Percentiles rank a stretch among this genome's conserved stretches.
phyloP scores from a whole-genome alignment of 2,113 vertebrate genomes.

The Bettongia penicillata region DNA sequence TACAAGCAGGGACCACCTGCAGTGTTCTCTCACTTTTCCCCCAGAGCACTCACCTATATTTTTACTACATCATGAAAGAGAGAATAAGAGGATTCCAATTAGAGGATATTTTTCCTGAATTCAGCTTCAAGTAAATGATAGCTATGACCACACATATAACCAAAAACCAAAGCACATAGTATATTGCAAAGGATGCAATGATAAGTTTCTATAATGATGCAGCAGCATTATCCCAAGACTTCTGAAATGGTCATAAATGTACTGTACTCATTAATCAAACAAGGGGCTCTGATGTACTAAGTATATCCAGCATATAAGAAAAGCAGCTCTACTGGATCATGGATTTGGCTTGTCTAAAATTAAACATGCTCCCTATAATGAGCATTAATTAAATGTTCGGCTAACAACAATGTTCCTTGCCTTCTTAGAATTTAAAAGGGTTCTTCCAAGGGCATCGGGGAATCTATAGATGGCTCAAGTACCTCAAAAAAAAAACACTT shows the following conservation, averaged over 20 bases:
- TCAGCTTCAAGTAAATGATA: conserved; percentile 13
- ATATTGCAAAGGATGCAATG: neutral
- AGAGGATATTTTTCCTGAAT: neutral
- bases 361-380: neutral
- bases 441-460: neutral
- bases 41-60: neutral
- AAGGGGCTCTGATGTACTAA: neutral
- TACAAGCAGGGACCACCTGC: neutral
- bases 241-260: neutral
- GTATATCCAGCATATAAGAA: neutral
- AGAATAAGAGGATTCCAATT: neutral
- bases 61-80: neutral
- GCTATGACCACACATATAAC: neutral
- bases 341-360: neutral
- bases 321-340: neutral
- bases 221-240: conserved; percentile 11
- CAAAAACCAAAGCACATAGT: neutral
- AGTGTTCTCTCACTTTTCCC: neutral
- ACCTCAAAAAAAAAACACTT: neutral
- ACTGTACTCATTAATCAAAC: neutral
- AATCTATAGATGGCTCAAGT: neutral
- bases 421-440: conserved; percentile 28
- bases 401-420: neutral
- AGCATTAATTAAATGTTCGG: conserved; percentile 5
- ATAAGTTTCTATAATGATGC: conserved; percentile 20